Conservation (phyloP, 2,888 invertebrate genomes). For the Drosophila recens region DNA sequence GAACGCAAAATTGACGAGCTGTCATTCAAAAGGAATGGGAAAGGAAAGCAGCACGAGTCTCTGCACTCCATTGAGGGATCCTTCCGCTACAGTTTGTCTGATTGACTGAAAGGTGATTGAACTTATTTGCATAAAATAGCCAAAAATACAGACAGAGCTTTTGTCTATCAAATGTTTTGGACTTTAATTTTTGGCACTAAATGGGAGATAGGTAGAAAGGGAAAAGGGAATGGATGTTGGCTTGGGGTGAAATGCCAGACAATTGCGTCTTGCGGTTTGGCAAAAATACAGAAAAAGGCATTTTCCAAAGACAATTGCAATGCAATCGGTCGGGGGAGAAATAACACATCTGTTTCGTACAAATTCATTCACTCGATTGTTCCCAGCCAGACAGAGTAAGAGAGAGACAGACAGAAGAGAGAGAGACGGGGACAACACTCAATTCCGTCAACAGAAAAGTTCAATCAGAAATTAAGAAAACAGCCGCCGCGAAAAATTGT, state of each 20-base stretch:
- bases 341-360: slow-evolving; percentile 75
- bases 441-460: slow-evolving; percentile 79
- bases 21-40: slow-evolving; percentile 29
- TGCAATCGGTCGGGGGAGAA: slow-evolving; percentile 20
- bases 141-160: slow-evolving; percentile 45
- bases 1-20: slow-evolving; percentile 73
- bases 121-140: slow-evolving; percentile 78
- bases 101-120: slow-evolving; percentile 76
- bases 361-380: slow-evolving; percentile 77
- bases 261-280: slow-evolving; percentile 65
- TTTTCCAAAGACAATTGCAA: slow-evolving; percentile 62
- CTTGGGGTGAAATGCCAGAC: slow-evolving; percentile 44
- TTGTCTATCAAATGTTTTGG: slow-evolving; percentile 27
- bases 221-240: too few relatives aligned
- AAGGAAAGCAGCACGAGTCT: background rate
- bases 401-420: slow-evolving; percentile 21
- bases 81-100: slow-evolving; percentile 60
- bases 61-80: slow-evolving; percentile 23
- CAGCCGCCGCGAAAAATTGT: slow-evolving; percentile 72
- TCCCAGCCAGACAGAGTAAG: slow-evolving; percentile 43
- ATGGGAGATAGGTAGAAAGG: background rate
- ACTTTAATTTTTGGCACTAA: slow-evolving; percentile 65
- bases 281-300: slow-evolving; percentile 63
- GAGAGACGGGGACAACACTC: slow-evolving; percentile 40
- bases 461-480: slow-evolving; percentile 82